These are phyloP conservation scores for Colistium nudipinnis DNA, from an alignment of 2,113 vertebrate genomes.

Conservation along the genomic window DNA sequence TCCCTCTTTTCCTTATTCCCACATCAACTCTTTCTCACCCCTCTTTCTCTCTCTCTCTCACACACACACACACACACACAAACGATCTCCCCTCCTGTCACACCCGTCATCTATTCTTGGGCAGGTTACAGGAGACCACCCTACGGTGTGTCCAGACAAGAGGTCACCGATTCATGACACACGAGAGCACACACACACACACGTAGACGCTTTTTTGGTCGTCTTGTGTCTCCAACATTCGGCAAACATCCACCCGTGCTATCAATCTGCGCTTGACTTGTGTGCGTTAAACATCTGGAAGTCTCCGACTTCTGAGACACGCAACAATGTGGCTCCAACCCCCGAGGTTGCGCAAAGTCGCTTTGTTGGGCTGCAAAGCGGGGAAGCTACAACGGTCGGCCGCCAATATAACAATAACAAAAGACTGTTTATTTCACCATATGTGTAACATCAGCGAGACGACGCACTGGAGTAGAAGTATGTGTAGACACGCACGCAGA, in stretches of 20 bases:
- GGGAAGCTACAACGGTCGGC: neutral
- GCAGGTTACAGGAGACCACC: constrained; percentile 75
- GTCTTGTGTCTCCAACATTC: neutral
- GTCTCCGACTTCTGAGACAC: constrained; percentile 31
- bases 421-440: constrained; percentile 14
- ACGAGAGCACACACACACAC: constrained; percentile 9
- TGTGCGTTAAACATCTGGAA: constrained; percentile 49
- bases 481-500: constrained; percentile 5
- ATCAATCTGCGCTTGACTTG: constrained; percentile 6
- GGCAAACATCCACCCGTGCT: neutral
- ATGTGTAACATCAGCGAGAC: neutral
- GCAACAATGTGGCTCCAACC: constrained; percentile 26
- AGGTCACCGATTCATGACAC: constrained; percentile 57
- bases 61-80: constrained; percentile 21
- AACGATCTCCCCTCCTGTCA: constrained; percentile 46
- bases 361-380: constrained; percentile 1
- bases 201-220: neutral
- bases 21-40: constrained; percentile 40
- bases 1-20: constrained; percentile 60
- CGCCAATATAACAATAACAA: neutral
- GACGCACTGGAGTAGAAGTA: constrained; percentile 1
- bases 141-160: constrained; percentile 47
- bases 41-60: constrained; percentile 31
- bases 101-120: constrained; percentile 67
- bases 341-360: constrained; percentile 39